phyloP scores from a whole-genome alignment of 2,113 vertebrate species.

The Jaculus jaculus region DNA sequence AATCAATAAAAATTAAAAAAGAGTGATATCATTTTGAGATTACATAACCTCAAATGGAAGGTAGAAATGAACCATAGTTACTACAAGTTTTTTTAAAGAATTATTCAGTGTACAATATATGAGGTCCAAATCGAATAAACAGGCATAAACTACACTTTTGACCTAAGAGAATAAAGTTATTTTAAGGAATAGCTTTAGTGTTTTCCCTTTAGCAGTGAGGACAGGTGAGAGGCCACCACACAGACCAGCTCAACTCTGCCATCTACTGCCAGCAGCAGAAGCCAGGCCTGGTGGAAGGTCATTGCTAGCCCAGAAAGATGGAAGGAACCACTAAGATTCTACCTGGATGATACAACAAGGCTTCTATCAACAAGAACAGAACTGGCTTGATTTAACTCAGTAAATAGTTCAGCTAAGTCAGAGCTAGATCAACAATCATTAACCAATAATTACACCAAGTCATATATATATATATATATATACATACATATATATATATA shows the following conservation, averaged over 20 bases:
- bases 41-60: neutral
- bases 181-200: neutral
- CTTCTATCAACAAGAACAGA: neutral
- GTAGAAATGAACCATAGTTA: neutral
- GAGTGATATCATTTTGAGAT: neutral
- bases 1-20: too few species aligned
- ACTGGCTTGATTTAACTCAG: neutral
- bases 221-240: neutral
- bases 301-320: neutral
- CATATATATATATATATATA: neutral
- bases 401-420: neutral
- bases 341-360: neutral
- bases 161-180: neutral
- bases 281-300: neutral
- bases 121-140: neutral
- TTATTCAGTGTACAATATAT: neutral
- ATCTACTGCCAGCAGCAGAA: slow-evolving; percentile 46
- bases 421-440: neutral
- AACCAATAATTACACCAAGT: slow-evolving; percentile 2
- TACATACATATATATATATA: too few species aligned
- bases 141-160: neutral
- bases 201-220: neutral
- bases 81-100: neutral
- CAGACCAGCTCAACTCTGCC: slow-evolving; percentile 64
- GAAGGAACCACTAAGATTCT: slow-evolving; percentile 8